Evolutionary conservation across 2,797 vertebrate genomes (phyloP).

Genomic region (Alectoris magna): DNA sequence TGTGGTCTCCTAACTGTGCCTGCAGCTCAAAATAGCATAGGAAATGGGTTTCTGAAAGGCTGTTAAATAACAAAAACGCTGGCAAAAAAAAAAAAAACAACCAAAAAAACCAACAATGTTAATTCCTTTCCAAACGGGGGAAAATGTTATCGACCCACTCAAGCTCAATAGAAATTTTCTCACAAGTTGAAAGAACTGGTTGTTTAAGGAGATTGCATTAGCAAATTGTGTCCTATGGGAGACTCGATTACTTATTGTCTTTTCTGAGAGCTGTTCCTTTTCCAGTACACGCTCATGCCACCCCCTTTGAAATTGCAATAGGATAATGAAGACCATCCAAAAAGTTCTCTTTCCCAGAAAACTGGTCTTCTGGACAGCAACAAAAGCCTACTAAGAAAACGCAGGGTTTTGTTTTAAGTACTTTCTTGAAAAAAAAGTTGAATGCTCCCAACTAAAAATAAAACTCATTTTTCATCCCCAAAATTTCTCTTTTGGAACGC

Average conservation of each 20-base stretch:
- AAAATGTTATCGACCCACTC: constrained; percentile 29
- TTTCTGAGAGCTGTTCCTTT: not conserved
- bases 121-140: not conserved
- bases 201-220: constrained; percentile 37
- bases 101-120: not conserved
- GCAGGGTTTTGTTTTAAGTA: not conserved
- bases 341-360: not conserved
- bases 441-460: not conserved
- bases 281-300: not conserved
- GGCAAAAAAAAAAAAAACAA: not conserved
- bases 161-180: constrained; percentile 19
- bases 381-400: not conserved
- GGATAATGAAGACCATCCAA: not conserved
- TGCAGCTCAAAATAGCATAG: constrained; percentile 43
- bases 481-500: not conserved
- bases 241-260: not conserved
- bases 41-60: constrained; percentile 67
- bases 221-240: constrained; percentile 30
- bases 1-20: constrained; percentile 40
- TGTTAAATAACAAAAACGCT: constrained; percentile 56
- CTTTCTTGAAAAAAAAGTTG: not conserved
- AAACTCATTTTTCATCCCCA: not conserved
- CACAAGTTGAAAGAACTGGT: constrained; percentile 18
- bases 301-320: not conserved
- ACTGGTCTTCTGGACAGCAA: not conserved